These are phyloP conservation scores for Scaptomyza graminum DNA, from an alignment of 1,140 invertebrate species.

Conservation along the genomic window DNA sequence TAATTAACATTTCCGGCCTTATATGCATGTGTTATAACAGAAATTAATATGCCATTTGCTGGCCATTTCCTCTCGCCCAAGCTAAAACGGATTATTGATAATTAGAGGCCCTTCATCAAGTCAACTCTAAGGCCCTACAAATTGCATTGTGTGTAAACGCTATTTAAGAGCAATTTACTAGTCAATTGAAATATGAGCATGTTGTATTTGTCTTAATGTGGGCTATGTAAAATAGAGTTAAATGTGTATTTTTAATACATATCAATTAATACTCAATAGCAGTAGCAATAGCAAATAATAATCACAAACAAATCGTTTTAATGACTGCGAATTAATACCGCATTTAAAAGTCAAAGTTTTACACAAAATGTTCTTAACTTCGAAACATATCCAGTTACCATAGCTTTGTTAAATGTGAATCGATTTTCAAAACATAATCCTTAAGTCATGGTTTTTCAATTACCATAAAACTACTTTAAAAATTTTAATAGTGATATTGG, in stretches of 20 bases:
- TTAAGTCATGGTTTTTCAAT: too few species aligned
- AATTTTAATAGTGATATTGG: too few species aligned
- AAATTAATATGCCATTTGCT: conserved; percentile 46
- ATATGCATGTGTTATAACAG: conserved; percentile 17
- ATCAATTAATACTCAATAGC: too few species aligned
- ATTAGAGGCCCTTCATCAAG: conserved; percentile 45
- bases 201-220: not conserved
- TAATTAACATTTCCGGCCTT: conserved; percentile 27
- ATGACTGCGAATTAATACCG: too few species aligned
- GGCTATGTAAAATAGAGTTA: not conserved
- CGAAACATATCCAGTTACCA: too few species aligned
- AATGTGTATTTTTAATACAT: not conserved
- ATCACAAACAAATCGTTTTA: too few species aligned
- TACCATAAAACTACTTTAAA: too few species aligned
- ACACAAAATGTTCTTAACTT: too few species aligned
- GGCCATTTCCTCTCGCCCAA: conserved; percentile 14
- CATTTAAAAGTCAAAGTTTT: too few species aligned
- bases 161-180: conserved; percentile 15
- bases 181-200: conserved; percentile 8
- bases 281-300: too few species aligned
- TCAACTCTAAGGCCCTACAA: conserved; percentile 9
- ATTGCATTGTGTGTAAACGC: conserved; percentile 1
- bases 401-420: too few species aligned
- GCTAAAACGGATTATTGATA: conserved; percentile 52
- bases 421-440: too few species aligned